Evolutionary conservation across 2,797 vertebrate genomes (phyloP).

Genomic region (Lutjanus argentimaculatus): DNA sequence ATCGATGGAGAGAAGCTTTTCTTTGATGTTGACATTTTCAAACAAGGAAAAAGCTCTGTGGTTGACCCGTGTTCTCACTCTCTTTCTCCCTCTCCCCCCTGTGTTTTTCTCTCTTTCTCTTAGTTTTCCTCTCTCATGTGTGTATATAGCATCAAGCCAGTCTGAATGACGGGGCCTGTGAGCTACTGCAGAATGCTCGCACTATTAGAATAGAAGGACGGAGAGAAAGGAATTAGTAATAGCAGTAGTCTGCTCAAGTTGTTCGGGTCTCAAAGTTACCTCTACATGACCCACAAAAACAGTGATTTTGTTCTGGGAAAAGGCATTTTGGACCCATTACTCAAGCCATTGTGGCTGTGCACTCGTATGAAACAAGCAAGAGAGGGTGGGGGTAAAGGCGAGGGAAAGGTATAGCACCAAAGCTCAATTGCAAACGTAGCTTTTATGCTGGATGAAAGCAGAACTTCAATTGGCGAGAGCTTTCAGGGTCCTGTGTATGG

Average conservation of each 20-base stretch:
- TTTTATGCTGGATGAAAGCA: conserved; percentile 87
- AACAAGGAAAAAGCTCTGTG: conserved; percentile 76
- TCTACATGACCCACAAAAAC: conserved; percentile 73
- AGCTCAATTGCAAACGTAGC: conserved; percentile 83
- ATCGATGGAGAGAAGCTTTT: conserved; percentile 52
- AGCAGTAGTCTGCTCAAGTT: conserved; percentile 72
- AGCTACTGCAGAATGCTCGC: conserved; percentile 58
- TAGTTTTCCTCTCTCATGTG: conserved; percentile 36
- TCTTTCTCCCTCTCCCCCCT: conserved; percentile 27
- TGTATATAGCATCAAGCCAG: conserved; percentile 39
- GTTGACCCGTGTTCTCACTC: conserved; percentile 73
- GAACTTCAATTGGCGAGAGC: conserved; percentile 83
- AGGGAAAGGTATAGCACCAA: conserved; percentile 76
- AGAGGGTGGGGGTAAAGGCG: conserved; percentile 70
- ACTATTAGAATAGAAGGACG: conserved; percentile 60
- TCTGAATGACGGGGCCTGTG: conserved; percentile 56
- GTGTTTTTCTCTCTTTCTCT: conserved; percentile 32
- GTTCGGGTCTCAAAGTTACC: conserved; percentile 72
- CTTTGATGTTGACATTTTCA: conserved; percentile 78
- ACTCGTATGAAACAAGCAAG: conserved; percentile 81
- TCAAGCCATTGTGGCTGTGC: conserved; percentile 76
- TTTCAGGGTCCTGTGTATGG: conserved; percentile 79
- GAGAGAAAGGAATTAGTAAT: conserved; percentile 68
- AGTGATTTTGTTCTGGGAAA: conserved; percentile 76
- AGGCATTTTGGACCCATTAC: conserved; percentile 83